Evolutionary conservation across 2,888 invertebrate species (phyloP), one percentile per base, ranked within the genome.

Genomic region (Ceraclea dissimilis): DNA sequence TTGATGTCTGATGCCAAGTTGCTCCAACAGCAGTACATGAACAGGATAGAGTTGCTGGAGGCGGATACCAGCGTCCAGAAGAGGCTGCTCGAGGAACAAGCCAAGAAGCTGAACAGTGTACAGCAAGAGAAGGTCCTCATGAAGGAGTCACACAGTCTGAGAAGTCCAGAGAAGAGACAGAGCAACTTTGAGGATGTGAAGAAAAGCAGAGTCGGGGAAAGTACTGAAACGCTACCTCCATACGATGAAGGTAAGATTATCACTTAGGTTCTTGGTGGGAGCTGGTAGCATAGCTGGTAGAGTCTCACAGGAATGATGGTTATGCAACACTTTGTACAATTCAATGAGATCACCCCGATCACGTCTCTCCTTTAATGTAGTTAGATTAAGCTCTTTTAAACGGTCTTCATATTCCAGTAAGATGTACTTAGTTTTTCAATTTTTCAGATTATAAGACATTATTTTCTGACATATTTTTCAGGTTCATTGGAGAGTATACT

Each of bases 211-310:
- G 53, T 11, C 8, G 51, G 48, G 11, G 57, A 50, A 17, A 59
- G 61, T 47, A 59, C 57, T 4, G 61, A 61, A 48, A 59, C 55
- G 22, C 43, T 61, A 18, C 59, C 61, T n/a, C 61, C 61, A 11
- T 59, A 59, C 19, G 52, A 57, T 43, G 57, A 59, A 51, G 56
- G 58, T 58, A 26, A 21, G 53, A 33, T 16, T n/a, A n/a, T n/a
- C n/a, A n/a, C n/a, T n/a, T n/a, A n/a, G n/a, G n/a, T n/a, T n/a
- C n/a, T n/a, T n/a, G n/a, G n/a, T n/a, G n/a, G n/a, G n/a, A n/a
- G n/a, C n/a, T n/a, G n/a, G n/a, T n/a, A n/a, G n/a, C n/a, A n/a
- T n/a, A n/a, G n/a, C n/a, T n/a, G n/a, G n/a, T n/a, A n/a, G n/a
- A n/a, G n/a, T n/a, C n/a, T n/a, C n/a, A n/a, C n/a, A n/a, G n/a